Percentiles rank a stretch among this genome's conserved stretches.
phyloP scores from a whole-genome alignment of 2,113 vertebrate genomes.

The Phoenicopterus ruber region DNA sequence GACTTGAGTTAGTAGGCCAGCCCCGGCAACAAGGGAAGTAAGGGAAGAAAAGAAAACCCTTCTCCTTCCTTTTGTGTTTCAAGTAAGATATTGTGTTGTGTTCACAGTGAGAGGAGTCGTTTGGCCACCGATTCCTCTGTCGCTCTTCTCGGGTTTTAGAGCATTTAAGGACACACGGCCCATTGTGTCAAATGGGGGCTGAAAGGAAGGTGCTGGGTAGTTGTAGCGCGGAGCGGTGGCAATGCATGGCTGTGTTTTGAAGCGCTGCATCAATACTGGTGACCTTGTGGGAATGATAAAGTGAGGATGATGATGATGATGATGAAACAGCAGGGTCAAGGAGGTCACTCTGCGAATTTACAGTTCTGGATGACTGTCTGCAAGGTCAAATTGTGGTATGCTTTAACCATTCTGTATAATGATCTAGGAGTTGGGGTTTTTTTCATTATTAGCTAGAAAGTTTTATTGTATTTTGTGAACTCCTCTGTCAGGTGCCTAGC shows the following conservation, averaged over 20 bases:
- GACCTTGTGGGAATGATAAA: not conserved
- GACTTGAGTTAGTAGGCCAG: not conserved
- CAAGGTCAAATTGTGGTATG: not conserved
- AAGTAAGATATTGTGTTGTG: not conserved
- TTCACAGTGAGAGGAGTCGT: not conserved
- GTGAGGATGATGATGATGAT: no score
- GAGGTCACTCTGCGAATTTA: not conserved
- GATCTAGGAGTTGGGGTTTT: not conserved
- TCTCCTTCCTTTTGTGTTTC: not conserved
- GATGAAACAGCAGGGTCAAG: not conserved
- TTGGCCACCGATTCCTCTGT: not conserved
- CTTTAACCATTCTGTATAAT: not conserved
- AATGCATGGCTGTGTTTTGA: not conserved
- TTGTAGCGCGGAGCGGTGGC: not conserved
- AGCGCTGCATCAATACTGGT: not conserved
- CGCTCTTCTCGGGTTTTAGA: not conserved
- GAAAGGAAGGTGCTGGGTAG: not conserved
- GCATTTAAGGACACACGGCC: not conserved
- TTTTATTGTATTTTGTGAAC: not conserved
- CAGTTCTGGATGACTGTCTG: not conserved
- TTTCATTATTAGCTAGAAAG: not conserved
- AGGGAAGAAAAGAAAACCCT: not conserved
- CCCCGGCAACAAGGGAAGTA: not conserved
- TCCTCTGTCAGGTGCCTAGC: not conserved
- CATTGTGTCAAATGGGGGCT: not conserved